Evolutionary conservation across 2,888 invertebrate species (phyloP).

Genomic region (Sturmia bella): DNA sequence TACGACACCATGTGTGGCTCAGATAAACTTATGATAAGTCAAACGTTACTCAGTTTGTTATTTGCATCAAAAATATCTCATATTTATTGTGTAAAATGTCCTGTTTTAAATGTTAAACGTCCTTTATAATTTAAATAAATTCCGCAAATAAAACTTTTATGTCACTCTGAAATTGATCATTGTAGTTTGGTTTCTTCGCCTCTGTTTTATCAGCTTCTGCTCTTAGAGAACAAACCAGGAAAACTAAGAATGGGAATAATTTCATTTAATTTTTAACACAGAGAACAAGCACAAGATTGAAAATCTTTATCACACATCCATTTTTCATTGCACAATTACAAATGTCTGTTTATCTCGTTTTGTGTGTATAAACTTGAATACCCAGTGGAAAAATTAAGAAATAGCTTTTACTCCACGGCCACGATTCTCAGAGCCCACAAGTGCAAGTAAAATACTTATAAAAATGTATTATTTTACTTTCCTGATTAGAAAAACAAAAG

Average conservation of each 20-base stretch:
- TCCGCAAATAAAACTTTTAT: not conserved
- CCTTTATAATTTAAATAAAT: too few species aligned
- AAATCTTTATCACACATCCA: slow-evolving; percentile 29
- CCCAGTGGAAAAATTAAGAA: not conserved
- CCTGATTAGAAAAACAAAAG: too few species aligned
- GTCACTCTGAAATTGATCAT: not conserved
- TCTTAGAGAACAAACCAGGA: slow-evolving; percentile 7
- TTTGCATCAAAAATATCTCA: too few species aligned
- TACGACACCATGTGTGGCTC: too few species aligned
- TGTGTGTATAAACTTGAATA: not conserved
- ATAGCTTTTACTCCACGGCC: too few species aligned
- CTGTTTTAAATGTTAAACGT: too few species aligned
- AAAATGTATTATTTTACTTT: too few species aligned
- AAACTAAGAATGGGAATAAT: slow-evolving; percentile 21
- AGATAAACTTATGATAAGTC: too few species aligned
- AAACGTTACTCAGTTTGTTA: too few species aligned
- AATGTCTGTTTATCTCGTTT: not conserved
- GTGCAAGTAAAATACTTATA: too few species aligned
- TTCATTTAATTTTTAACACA: slow-evolving; percentile 1
- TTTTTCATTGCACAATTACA: slow-evolving; percentile 8
- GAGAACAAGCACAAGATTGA: slow-evolving; percentile 12
- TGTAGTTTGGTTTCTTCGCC: not conserved
- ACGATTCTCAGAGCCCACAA: too few species aligned
- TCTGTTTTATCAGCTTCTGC: slow-evolving; percentile 33
- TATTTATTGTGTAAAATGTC: too few species aligned